Evolutionary conservation across 2,113 vertebrate genomes (phyloP).

Genomic region (Rhinolophus ferrumequinum): DNA sequence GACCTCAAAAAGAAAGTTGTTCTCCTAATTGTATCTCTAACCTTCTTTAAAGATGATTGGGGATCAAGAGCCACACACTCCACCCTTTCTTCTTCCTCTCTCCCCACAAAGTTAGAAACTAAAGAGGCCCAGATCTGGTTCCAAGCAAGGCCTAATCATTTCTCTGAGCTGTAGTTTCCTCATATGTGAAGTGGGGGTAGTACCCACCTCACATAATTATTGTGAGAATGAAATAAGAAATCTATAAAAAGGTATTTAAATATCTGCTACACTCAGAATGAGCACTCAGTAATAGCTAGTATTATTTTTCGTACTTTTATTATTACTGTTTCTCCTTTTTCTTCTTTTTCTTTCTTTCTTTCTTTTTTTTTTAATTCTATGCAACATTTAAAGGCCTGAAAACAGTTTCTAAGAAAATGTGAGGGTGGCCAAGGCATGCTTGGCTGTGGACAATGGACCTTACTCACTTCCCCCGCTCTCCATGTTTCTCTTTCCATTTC

Average conservation of each 20-base stretch:
- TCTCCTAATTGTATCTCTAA: background rate
- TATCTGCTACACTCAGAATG: background rate
- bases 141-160: background rate
- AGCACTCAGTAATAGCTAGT: background rate
- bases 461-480: background rate
- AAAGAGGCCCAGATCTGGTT: background rate
- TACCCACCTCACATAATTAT: background rate
- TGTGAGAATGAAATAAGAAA: slow-evolving; percentile 31
- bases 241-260: background rate
- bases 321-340: background rate
- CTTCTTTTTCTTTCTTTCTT: too few relatives aligned
- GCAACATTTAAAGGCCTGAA: background rate
- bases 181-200: background rate
- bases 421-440: background rate
- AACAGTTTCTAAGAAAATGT: background rate
- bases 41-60: background rate
- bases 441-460: background rate
- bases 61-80: background rate
- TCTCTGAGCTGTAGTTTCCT: background rate
- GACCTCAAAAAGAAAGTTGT: slow-evolving; percentile 3
- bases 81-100: background rate
- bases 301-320: slow-evolving; percentile 41
- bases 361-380: background rate
- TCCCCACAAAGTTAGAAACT: background rate
- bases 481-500: background rate